Conservation (phyloP, 2,113 vertebrate genomes). For the Scomber japonicus region DNA sequence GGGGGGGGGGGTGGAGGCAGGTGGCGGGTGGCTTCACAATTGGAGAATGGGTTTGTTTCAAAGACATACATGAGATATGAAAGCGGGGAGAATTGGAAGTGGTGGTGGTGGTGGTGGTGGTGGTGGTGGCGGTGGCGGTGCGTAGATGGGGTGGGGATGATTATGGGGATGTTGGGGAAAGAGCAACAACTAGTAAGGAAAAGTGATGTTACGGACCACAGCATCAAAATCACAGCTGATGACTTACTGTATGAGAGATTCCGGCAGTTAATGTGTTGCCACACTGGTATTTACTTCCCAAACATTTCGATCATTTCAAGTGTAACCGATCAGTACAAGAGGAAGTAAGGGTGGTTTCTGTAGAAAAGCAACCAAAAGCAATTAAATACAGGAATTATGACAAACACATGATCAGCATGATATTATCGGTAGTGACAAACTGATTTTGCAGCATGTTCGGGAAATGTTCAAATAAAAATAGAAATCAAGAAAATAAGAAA, state of each 20-base stretch:
- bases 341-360: constrained; percentile 50
- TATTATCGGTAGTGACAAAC: neutral
- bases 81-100: neutral
- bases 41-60: constrained; percentile 51
- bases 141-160: neutral
- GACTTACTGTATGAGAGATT: neutral
- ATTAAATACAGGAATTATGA: constrained; percentile 11
- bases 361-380: constrained; percentile 34
- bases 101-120: neutral
- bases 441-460: neutral
- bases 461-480: constrained; percentile 5
- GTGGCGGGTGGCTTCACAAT: constrained; percentile 48
- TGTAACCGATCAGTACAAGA: constrained; percentile 26
- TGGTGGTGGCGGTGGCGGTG: neutral
- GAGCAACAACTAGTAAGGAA: neutral
- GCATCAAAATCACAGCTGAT: neutral
- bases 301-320: constrained; percentile 15
- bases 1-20: constrained; percentile 18
- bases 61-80: constrained; percentile 46
- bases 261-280: neutral
- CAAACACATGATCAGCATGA: neutral
- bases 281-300: constrained; percentile 14
- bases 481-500: neutral
- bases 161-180: constrained; percentile 2
- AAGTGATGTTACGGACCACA: neutral